phyloP scores from a whole-genome alignment of 2,113 vertebrate genomes.

The Nibea albiflora region DNA sequence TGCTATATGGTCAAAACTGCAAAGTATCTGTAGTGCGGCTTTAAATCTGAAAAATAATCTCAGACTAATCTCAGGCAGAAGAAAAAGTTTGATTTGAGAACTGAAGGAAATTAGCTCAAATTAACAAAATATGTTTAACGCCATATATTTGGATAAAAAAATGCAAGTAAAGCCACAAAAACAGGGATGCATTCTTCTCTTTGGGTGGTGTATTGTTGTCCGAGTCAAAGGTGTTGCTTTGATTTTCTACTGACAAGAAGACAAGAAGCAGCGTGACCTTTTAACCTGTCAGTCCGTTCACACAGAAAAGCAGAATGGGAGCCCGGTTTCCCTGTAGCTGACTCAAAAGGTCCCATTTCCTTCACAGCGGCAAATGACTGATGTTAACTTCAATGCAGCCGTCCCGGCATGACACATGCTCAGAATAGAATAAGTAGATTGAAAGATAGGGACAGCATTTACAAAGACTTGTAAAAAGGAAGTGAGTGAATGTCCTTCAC shows the following conservation, averaged over 20 bases:
- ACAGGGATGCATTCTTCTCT: not conserved
- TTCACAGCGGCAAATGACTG: constrained; percentile 51
- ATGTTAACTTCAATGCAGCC: constrained; percentile 51
- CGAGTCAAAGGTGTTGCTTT: constrained; percentile 20
- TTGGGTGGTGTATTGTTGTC: not conserved
- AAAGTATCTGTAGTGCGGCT: not conserved
- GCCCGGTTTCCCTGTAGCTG: constrained; percentile 38
- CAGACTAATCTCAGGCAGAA: not conserved
- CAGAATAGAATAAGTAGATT: constrained; percentile 37
- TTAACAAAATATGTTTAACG: not conserved
- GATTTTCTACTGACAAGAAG: constrained; percentile 24
- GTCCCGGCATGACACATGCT: constrained; percentile 38
- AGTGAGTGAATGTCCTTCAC: constrained; percentile 1
- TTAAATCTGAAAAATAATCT: not conserved
- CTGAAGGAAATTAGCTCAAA: not conserved
- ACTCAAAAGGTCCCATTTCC: constrained; percentile 65
- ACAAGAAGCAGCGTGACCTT: constrained; percentile 44
- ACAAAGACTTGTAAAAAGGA: not conserved
- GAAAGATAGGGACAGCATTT: constrained; percentile 19
- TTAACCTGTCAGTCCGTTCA: constrained; percentile 40
- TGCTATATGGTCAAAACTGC: not conserved
- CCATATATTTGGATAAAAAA: not conserved
- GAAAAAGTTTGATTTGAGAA: not conserved
- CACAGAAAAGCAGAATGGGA: constrained; percentile 35
- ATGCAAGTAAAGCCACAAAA: not conserved